phyloP scores from a whole-genome alignment of 1,140 invertebrate species.

The Vollenhovia emeryi region DNA sequence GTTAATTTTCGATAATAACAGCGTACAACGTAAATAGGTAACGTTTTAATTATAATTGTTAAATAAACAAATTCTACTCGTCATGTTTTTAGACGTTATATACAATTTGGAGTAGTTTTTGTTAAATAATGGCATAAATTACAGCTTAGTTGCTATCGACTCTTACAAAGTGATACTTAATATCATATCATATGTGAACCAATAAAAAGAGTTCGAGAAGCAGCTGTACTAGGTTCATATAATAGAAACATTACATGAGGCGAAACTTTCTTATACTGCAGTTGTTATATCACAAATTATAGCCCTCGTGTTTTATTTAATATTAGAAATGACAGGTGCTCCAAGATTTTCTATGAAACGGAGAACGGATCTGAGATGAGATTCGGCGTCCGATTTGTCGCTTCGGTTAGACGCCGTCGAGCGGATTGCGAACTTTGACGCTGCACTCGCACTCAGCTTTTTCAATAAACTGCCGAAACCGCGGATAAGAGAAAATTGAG shows the following conservation, averaged over 20 bases:
- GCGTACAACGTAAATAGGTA: background rate
- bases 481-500: conserved; percentile 66
- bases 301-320: background rate
- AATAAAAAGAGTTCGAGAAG: background rate
- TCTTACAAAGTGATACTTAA: background rate
- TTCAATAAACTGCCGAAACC: conserved; percentile 72
- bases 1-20: background rate
- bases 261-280: background rate
- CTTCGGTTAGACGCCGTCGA: conserved; percentile 63
- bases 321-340: conserved; percentile 17
- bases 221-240: background rate
- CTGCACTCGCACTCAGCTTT: conserved; percentile 64
- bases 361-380: conserved; percentile 61
- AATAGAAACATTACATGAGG: background rate
- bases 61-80: background rate
- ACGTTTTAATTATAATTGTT: background rate
- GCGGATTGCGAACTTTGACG: conserved; percentile 73
- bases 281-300: background rate
- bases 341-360: conserved; percentile 50
- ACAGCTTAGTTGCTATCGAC: background rate
- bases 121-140: background rate
- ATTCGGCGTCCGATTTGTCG: conserved; percentile 71
- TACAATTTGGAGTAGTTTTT: background rate
- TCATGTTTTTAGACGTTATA: background rate
- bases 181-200: background rate